Percentiles rank a stretch among this genome's conserved stretches.
Conservation (phyloP, 1,140 invertebrate species). For the Calliopsis andreniformis region DNA sequence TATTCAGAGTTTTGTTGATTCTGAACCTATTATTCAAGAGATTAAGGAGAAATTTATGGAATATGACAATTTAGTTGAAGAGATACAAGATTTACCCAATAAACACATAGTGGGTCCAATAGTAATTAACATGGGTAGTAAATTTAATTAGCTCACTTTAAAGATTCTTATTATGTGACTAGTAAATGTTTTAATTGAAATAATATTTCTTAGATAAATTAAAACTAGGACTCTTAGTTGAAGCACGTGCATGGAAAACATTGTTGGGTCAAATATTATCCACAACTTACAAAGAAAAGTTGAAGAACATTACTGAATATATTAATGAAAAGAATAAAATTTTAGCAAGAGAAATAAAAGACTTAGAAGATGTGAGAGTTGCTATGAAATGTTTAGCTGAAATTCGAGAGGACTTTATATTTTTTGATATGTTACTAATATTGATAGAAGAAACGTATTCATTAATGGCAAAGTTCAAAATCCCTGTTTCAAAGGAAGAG, state of each 20-base stretch:
- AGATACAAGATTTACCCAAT: conserved; percentile 85
- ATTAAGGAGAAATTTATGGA: conserved; percentile 88
- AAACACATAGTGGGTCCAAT: conserved; percentile 86
- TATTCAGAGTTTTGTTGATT: conserved; percentile 86
- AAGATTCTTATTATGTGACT: no score
- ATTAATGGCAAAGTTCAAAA: conserved; percentile 86
- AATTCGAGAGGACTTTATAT: conserved; percentile 88
- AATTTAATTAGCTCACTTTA: background rate
- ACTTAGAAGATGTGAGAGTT: conserved; percentile 87
- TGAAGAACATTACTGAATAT: conserved; percentile 85
- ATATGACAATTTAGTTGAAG: conserved; percentile 85
- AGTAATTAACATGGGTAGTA: conserved; percentile 85
- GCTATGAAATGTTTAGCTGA: conserved; percentile 89
- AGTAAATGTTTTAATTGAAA: background rate
- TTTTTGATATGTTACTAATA: conserved; percentile 87
- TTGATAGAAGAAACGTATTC: conserved; percentile 91
- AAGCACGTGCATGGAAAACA: conserved; percentile 88
- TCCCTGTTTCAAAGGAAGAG: conserved; percentile 89
- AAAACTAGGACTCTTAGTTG: conserved; percentile 86
- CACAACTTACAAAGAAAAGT: conserved; percentile 84
- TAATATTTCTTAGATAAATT: conserved; percentile 83
- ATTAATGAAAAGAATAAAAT: conserved; percentile 86
- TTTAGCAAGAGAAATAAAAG: conserved; percentile 85
- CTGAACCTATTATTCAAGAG: conserved; percentile 87
- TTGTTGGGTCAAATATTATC: conserved; percentile 84